Conservation (phyloP, 2,888 invertebrate species). For the Sphinx pinastri region DNA sequence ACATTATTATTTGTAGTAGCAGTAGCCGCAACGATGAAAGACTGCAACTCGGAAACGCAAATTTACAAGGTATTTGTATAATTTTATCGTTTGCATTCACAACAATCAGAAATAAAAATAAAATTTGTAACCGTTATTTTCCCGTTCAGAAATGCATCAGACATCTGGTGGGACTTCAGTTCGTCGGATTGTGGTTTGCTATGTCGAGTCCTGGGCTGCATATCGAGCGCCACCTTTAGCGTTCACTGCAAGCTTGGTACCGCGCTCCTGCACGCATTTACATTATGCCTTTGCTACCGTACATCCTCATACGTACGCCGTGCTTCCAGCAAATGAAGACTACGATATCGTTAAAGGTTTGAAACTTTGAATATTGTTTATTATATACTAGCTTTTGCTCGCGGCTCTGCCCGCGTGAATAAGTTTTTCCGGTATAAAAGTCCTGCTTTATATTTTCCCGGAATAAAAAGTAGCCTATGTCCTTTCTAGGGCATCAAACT, state of each 20-base stretch:
- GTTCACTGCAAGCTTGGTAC: conserved; percentile 86
- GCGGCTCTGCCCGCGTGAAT: too few relatives aligned
- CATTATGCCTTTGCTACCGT: conserved; percentile 89
- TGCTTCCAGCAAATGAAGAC: conserved; percentile 87
- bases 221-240: conserved; percentile 87
- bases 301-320: conserved; percentile 85
- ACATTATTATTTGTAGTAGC: conserved; percentile 46
- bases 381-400: not conserved
- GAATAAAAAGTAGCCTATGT: too few relatives aligned
- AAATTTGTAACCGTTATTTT: conserved; percentile 11
- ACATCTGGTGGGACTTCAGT: conserved; percentile 53
- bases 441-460: too few relatives aligned
- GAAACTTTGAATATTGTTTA: not conserved
- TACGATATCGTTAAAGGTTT: conserved; percentile 89
- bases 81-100: conserved; percentile 25
- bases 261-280: conserved; percentile 89
- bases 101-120: not conserved
- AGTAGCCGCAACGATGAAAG: conserved; percentile 64
- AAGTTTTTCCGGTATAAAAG: too few relatives aligned
- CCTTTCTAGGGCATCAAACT: too few relatives aligned
- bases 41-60: conserved; percentile 73
- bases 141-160: conserved; percentile 69
- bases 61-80: conserved; percentile 66
- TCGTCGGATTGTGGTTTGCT: conserved; percentile 85
- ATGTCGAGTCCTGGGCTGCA: conserved; percentile 87